Evolutionary conservation across 2,797 vertebrate genomes (phyloP).

Genomic region (Euphonia xanthogaster): DNA sequence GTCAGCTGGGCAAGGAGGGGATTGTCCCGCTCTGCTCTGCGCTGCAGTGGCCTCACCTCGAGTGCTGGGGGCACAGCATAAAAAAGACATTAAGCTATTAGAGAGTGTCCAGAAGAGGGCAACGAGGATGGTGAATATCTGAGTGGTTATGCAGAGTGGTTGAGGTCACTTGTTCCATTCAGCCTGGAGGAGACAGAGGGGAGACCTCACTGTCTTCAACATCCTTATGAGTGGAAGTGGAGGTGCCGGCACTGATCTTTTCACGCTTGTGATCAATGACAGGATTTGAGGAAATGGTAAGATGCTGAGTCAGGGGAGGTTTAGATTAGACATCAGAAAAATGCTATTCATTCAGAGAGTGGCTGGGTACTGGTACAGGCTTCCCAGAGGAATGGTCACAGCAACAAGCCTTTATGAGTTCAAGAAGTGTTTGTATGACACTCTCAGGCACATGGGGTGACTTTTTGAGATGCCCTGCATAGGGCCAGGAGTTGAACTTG

Average conservation of each 20-base stretch:
- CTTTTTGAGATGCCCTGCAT: neutral
- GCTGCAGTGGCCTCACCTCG: fast-evolving
- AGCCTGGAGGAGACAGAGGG: neutral
- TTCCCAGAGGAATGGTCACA: neutral
- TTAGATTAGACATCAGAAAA: neutral
- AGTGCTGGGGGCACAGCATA: neutral
- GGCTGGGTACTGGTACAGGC: neutral
- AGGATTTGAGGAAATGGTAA: neutral
- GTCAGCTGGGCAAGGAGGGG: neutral
- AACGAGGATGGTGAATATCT: neutral
- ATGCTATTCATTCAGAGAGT: neutral
- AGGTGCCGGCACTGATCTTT: neutral
- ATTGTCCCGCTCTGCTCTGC: fast-evolving
- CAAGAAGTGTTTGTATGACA: neutral
- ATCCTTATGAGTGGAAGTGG: fast-evolving
- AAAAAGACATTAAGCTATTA: neutral
- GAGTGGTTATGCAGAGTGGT: neutral
- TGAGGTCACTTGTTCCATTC: neutral
- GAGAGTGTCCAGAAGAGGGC: neutral
- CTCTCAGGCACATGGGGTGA: neutral
- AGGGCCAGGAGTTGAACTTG: neutral
- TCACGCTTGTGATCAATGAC: neutral
- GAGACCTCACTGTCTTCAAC: neutral
- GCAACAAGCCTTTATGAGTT: neutral
- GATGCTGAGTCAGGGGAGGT: neutral